Evolutionary conservation across 2,888 invertebrate species (phyloP), one percentile per base, ranked within the genome.

Genomic region (Ganaspis brasiliensis): DNA sequence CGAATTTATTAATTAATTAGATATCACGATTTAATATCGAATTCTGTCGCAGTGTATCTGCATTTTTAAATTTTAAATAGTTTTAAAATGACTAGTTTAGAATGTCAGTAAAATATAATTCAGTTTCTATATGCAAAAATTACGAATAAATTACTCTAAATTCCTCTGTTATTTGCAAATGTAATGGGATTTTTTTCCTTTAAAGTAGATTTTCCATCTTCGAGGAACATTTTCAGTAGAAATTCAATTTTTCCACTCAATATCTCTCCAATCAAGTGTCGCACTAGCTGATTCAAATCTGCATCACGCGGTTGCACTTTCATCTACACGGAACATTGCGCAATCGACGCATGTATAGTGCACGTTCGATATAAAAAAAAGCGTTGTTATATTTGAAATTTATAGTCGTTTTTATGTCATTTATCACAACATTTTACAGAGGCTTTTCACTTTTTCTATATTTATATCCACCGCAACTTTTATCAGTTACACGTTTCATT

Each of bases 161-260:
- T 49, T 49, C n/a, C 2, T 16, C 49, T 45, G 1, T 49, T 49
- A 37, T 61, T 61, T 31, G 35, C 14, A 21, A 61, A 35, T 14
- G 21, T 14, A 16, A 35, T 37, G 19, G 31, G 16, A 8, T 35
- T 61, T 61, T 59, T 59, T 16, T 3, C 12, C 40, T 49, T 49
- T 49, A 49, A 59, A 16, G 9, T 19, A 61, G 61, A 61, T 61
- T 61, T 61, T 19, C 19, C 61, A 19, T 37, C 19, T 37, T 6
- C 37, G 35, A 6, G 19, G 37, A 35, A 45, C 4, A 24, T 55
- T 37, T 40, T 24, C 57, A 12, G 37, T 59, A 70, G 45, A 76
- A 78, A 80, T 78, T 74, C 35, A 79, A 79, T 79, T 76, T 74
- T 79, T 74, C 72, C 49, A 71, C 45, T 75, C 78, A 76, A 74